Evolutionary conservation across 2,797 vertebrate genomes (phyloP).

Genomic region (Enteromius argenteus): DNA sequence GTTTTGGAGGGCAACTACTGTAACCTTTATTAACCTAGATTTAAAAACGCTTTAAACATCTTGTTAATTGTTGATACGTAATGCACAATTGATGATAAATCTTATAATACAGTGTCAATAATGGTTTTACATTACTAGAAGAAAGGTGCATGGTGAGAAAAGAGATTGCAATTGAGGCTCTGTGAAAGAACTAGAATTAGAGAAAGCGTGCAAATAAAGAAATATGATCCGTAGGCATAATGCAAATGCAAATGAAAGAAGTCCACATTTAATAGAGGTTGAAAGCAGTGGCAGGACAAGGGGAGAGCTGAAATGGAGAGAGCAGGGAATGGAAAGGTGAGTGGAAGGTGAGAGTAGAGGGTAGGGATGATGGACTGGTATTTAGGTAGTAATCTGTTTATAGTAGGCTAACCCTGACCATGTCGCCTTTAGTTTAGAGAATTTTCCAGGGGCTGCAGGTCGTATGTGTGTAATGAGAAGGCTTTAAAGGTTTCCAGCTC

Average conservation of each 20-base stretch:
- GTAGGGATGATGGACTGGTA: constrained; percentile 31
- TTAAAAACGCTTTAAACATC: neutral
- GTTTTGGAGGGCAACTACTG: neutral
- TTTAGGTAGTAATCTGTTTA: constrained; percentile 44
- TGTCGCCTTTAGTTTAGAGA: constrained; percentile 45
- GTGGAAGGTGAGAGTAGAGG: constrained; percentile 28
- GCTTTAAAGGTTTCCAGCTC: constrained; percentile 37
- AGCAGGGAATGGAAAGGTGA: constrained; percentile 7
- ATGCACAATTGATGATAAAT: neutral
- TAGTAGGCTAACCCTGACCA: constrained; percentile 51
- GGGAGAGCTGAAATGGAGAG: neutral
- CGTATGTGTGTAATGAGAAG: constrained; percentile 49
- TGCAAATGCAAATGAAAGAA: constrained; percentile 5
- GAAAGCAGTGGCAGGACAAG: neutral
- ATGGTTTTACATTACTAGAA: neutral
- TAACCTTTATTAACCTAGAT: neutral
- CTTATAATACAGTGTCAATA: neutral
- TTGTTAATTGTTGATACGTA: neutral
- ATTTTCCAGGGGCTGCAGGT: constrained; percentile 47
- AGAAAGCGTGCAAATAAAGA: neutral
- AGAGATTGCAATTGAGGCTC: neutral
- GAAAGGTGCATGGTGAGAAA: constrained; percentile 1
- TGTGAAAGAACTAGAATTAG: neutral
- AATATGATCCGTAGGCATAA: constrained; percentile 13
- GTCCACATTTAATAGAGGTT: constrained; percentile 16